Percentiles rank a stretch among this genome's conserved stretches.
Evolutionary conservation across 37 sponge, comb jelly and placozoan species (phyloP).

Genomic region (Diacarnus erythraeanus): DNA sequence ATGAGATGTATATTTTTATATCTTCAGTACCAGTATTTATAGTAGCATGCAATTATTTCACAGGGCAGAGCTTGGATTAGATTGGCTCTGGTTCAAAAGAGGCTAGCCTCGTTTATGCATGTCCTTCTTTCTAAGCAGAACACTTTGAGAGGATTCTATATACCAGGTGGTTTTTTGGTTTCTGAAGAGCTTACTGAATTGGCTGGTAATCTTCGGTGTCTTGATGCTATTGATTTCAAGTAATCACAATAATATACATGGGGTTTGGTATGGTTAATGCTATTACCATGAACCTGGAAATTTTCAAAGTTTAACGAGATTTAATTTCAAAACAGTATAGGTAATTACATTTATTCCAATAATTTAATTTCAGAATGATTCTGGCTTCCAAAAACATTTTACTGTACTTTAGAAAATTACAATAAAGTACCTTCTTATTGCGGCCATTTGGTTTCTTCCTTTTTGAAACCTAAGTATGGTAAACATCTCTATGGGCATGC

Average conservation of each 20-base stretch:
- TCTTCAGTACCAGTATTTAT: neutral
- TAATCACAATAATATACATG: constrained; percentile 2
- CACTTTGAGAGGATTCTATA: constrained; percentile 37
- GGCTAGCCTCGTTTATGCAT: constrained; percentile 51
- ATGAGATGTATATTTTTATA: neutral
- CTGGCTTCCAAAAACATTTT: too few species aligned
- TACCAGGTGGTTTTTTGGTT: constrained; percentile 54
- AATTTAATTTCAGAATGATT: too few species aligned
- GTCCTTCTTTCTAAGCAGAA: constrained; percentile 25
- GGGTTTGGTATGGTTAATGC: too few species aligned
- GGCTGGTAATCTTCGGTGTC: constrained; percentile 65
- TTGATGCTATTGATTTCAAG: constrained; percentile 87
- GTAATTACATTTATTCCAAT: too few species aligned
- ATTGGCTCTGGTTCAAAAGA: constrained; percentile 76
- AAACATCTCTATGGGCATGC: too few species aligned
- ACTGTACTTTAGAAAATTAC: too few species aligned
- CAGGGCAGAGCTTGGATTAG: constrained; percentile 81
- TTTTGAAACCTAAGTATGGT: too few species aligned
- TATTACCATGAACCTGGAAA: too few species aligned
- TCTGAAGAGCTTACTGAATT: constrained; percentile 52
- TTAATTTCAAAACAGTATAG: too few species aligned
- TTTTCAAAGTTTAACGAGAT: too few species aligned
- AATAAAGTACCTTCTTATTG: too few species aligned
- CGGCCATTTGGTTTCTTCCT: too few species aligned
- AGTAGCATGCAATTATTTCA: neutral